These are phyloP conservation scores for Phocides pigmalion DNA, from an alignment of 1,140 invertebrate genomes.

Conservation along the genomic window DNA sequence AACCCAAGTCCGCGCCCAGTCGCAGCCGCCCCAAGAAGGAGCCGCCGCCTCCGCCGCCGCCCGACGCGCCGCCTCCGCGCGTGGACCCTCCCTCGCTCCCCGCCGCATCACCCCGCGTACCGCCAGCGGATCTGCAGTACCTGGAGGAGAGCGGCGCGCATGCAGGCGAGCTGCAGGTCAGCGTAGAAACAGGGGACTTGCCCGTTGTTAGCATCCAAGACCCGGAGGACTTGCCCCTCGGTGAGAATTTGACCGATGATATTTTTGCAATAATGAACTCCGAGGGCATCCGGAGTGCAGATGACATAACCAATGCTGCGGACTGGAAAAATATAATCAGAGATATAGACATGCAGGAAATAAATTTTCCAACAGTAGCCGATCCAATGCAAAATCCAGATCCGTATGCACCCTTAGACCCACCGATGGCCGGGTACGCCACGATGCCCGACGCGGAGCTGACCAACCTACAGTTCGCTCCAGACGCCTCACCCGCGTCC, in stretches of 20 bases:
- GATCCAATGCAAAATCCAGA: conserved; percentile 62
- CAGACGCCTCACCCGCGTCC: conserved; percentile 60
- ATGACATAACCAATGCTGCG: conserved; percentile 72
- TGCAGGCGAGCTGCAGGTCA: conserved; percentile 71
- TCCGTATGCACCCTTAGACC: conserved; percentile 60
- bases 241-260: conserved; percentile 77
- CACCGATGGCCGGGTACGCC: conserved; percentile 58
- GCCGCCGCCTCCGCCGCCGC: conserved; percentile 59
- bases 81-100: conserved; percentile 67
- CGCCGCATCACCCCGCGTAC: conserved; percentile 66
- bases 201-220: conserved; percentile 82
- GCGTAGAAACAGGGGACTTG: conserved; percentile 73
- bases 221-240: conserved; percentile 72
- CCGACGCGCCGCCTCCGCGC: conserved; percentile 61
- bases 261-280: conserved; percentile 81
- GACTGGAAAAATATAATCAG: conserved; percentile 81
- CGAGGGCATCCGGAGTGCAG: conserved; percentile 77
- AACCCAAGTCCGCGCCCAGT: conserved; percentile 53
- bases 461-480: conserved; percentile 63
- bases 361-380: conserved; percentile 67
- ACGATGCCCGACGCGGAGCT: conserved; percentile 63
- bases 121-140: conserved; percentile 74
- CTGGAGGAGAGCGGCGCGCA: conserved; percentile 69
- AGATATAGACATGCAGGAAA: conserved; percentile 77
- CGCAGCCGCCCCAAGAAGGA: conserved; percentile 76